phyloP scores from a whole-genome alignment of 2,888 invertebrate species.

The Cacoxenus indagator region DNA sequence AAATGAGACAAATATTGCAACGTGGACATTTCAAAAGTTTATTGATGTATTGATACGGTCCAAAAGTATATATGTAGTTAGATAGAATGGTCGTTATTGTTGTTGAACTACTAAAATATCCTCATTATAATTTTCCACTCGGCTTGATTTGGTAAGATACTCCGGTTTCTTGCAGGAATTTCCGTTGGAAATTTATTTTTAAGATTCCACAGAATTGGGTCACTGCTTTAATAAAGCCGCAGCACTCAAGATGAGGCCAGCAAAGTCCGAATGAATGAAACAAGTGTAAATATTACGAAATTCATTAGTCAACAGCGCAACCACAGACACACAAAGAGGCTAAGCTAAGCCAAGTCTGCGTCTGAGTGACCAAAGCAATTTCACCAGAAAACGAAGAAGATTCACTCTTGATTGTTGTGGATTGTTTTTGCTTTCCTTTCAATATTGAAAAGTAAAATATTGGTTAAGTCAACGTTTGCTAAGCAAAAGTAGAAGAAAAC shows the following conservation, averaged over 20 bases:
- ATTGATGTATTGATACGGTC: too few relatives aligned
- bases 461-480: slow-evolving; percentile 56
- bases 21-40: too few relatives aligned
- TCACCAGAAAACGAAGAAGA: slow-evolving; percentile 47
- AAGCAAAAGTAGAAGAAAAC: too few relatives aligned
- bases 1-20: too few relatives aligned
- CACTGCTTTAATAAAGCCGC: slow-evolving; percentile 47
- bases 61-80: too few relatives aligned
- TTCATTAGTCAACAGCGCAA: slow-evolving; percentile 37
- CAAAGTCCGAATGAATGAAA: slow-evolving; percentile 23
- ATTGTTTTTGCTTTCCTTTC: slow-evolving; percentile 62
- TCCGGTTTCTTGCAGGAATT: neutral
- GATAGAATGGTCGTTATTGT: too few relatives aligned
- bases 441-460: slow-evolving; percentile 57
- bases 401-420: slow-evolving; percentile 62
- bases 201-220: slow-evolving; percentile 43
- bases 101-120: too few relatives aligned
- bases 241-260: neutral
- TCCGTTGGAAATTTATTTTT: neutral
- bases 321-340: slow-evolving; percentile 34
- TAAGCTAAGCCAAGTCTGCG: slow-evolving; percentile 28
- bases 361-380: slow-evolving; percentile 40
- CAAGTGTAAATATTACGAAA: slow-evolving; percentile 58
- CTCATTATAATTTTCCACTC: neutral
- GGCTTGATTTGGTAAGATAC: neutral